Evolutionary conservation across 2,113 vertebrate species (phyloP).

Genomic region (Hyla sarda): DNA sequence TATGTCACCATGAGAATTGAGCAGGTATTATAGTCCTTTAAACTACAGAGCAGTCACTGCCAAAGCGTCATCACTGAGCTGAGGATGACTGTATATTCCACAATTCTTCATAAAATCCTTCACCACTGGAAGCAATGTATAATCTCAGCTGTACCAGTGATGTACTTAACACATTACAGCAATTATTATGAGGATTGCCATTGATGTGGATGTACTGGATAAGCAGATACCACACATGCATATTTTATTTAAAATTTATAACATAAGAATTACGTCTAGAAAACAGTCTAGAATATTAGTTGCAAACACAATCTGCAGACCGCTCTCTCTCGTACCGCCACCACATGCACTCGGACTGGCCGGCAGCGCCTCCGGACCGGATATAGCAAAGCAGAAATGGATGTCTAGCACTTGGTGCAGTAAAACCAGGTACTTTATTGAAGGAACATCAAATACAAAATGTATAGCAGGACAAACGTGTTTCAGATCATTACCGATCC

Average conservation of each 20-base stretch:
- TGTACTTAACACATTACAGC: background rate
- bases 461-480: no score
- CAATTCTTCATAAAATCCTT: background rate
- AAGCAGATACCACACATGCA: background rate
- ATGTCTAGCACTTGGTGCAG: no score
- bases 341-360: no score
- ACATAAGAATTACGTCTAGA: background rate
- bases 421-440: no score
- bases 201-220: background rate
- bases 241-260: background rate
- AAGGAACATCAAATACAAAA: no score
- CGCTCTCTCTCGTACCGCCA: no score
- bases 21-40: background rate
- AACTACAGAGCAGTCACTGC: background rate
- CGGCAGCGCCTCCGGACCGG: no score
- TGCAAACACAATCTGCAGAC: no score
- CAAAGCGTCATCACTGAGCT: constrained; percentile 1
- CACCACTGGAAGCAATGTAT: constrained; percentile 13
- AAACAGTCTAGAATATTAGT: background rate
- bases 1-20: constrained; percentile 5
- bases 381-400: no score
- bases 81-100: background rate
- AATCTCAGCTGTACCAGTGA: background rate
- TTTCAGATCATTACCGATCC: no score
- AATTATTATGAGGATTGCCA: constrained; percentile 19